Percentiles rank a stretch among this genome's conserved stretches.
phyloP scores from a whole-genome alignment of 2,888 invertebrate genomes.

The Drosophila sordidapex region DNA sequence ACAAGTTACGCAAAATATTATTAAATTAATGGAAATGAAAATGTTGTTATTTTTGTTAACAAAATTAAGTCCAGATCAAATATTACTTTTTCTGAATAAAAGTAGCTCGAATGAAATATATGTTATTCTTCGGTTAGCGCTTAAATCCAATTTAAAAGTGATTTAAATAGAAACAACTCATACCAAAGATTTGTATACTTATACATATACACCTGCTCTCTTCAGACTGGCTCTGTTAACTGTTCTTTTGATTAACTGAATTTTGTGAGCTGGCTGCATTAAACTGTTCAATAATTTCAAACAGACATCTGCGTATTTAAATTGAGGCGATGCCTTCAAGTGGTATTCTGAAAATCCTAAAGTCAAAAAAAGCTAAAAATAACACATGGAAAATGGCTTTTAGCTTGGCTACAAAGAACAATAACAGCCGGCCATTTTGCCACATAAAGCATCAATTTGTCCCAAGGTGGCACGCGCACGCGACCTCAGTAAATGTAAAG shows the following conservation, averaged over 20 bases:
- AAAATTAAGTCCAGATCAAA: neutral
- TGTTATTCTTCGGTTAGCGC: neutral
- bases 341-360: too few species aligned
- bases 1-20: neutral
- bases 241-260: neutral
- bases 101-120: neutral
- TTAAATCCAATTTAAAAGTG: neutral
- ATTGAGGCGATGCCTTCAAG: neutral
- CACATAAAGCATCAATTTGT: constrained; percentile 3
- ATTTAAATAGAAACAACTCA: constrained; percentile 1
- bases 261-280: neutral
- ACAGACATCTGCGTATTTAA: neutral
- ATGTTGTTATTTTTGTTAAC: neutral
- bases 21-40: neutral
- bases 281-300: neutral
- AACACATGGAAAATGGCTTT: neutral
- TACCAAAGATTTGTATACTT: neutral
- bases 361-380: neutral
- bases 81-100: neutral
- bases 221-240: neutral
- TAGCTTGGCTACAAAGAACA: neutral
- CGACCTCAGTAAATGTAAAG: constrained; percentile 42
- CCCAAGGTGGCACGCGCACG: constrained; percentile 19
- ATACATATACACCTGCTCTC: too few species aligned
- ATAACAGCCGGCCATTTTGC: neutral